phyloP scores from a whole-genome alignment of 2,113 vertebrate species.

The Podiceps cristatus region DNA sequence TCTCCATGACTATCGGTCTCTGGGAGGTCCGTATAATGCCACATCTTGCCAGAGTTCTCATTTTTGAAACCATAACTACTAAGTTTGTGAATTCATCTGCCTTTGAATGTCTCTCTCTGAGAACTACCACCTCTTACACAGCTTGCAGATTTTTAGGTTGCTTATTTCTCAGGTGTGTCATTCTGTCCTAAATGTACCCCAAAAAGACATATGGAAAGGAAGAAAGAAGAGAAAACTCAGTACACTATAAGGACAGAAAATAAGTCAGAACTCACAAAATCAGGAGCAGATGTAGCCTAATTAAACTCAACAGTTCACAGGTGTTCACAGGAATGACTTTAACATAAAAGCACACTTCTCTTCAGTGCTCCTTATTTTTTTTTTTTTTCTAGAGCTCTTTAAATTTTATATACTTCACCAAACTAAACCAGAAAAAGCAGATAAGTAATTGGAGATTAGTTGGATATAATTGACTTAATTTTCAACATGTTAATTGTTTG shows the following conservation, averaged over 20 bases:
- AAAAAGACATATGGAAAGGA: not conserved
- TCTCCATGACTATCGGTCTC: not conserved
- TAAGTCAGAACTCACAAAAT: slow-evolving; percentile 11
- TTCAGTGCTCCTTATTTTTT: not conserved
- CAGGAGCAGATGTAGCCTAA: slow-evolving; percentile 22
- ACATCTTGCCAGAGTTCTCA: not conserved
- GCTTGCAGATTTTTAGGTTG: not conserved
- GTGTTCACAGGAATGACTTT: slow-evolving; percentile 14
- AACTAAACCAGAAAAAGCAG: not conserved
- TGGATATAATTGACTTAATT: not conserved
- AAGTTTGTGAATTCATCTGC: not conserved
- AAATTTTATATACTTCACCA: not conserved
- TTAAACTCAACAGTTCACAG: slow-evolving; percentile 44
- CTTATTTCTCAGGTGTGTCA: not conserved
- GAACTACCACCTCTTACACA: not conserved
- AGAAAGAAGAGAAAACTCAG: not conserved
- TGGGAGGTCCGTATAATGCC: not conserved
- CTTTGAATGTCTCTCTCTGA: not conserved
- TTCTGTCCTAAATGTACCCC: not conserved
- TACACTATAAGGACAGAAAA: not conserved
- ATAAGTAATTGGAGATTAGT: not conserved
- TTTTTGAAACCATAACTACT: not conserved
- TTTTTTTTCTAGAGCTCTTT: not conserved
- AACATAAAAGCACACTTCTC: slow-evolving; percentile 2
- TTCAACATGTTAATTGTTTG: not conserved